Percentiles rank a stretch among this genome's conserved stretches.
These are phyloP conservation scores for Cephus pulcher DNA, from an alignment of 2,888 invertebrate species.

Conservation along the genomic window DNA sequence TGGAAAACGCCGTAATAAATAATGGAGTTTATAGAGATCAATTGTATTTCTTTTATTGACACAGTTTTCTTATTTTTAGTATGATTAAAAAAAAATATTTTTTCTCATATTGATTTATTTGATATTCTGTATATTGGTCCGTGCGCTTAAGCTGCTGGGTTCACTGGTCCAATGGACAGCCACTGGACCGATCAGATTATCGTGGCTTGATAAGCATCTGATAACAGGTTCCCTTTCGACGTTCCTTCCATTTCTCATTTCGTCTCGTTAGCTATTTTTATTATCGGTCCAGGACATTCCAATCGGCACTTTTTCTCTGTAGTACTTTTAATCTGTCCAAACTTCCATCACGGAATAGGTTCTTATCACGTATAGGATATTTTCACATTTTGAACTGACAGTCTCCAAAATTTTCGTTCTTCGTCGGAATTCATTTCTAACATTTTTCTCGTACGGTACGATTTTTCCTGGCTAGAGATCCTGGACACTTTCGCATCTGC, in stretches of 20 bases:
- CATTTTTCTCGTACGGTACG: neutral
- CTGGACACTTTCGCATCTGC: conserved; percentile 11
- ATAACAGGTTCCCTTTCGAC: neutral
- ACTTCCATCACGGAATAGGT: neutral
- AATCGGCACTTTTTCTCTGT: neutral
- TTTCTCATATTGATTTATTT: neutral
- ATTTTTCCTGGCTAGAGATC: neutral
- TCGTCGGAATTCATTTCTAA: neutral
- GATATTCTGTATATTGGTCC: neutral
- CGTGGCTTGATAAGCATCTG: neutral
- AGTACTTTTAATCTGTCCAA: neutral
- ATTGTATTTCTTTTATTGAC: neutral
- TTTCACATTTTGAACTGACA: neutral
- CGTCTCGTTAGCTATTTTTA: neutral
- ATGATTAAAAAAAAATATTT: neutral
- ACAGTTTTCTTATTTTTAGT: neutral
- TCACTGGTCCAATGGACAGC: neutral
- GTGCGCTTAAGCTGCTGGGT: neutral
- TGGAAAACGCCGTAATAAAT: too few relatives aligned
- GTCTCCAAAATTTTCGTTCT: neutral
- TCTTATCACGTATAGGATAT: neutral
- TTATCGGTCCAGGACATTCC: neutral
- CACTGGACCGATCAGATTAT: neutral
- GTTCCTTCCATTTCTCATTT: neutral
- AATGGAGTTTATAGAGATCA: neutral